Evolutionary conservation across 2,113 vertebrate species (phyloP).

Genomic region (Cryptomyrus ogoouensis): DNA sequence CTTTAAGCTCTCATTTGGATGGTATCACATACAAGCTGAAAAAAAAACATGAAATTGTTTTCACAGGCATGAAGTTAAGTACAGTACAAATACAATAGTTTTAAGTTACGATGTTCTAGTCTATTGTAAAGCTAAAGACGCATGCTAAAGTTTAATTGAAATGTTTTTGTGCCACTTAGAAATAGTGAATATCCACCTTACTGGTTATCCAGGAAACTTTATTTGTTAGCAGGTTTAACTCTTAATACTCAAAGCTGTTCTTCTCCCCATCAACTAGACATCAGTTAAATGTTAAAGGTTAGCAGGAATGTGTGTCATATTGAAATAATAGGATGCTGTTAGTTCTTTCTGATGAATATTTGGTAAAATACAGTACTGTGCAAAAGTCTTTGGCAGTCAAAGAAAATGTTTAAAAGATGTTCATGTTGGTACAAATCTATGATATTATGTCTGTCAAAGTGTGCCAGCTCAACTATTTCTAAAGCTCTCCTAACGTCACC

Average conservation of each 20-base stretch:
- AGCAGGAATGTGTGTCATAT: not conserved
- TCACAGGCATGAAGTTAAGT: not conserved
- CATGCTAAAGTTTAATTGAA: not conserved
- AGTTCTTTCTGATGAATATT: not conserved
- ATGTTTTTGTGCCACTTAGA: not conserved
- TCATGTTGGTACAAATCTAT: not conserved
- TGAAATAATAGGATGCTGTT: not conserved
- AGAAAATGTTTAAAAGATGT: not conserved
- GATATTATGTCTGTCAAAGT: not conserved
- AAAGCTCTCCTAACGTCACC: not conserved
- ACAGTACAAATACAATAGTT: not conserved
- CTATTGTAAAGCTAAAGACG: not conserved
- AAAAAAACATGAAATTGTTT: not conserved
- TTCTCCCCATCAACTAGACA: not conserved
- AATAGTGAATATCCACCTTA: not conserved
- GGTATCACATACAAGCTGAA: not conserved
- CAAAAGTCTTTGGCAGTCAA: not conserved
- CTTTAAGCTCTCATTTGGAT: not conserved
- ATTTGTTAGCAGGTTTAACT: not conserved
- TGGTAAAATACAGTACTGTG: not conserved
- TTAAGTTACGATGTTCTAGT: not conserved
- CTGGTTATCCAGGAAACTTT: not conserved
- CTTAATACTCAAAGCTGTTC: not conserved
- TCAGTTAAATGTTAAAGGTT: not conserved
- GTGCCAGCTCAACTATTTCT: not conserved